These are phyloP conservation scores for Calephelis nemesis DNA, from an alignment of 1,140 invertebrate genomes.

Conservation along the genomic window DNA sequence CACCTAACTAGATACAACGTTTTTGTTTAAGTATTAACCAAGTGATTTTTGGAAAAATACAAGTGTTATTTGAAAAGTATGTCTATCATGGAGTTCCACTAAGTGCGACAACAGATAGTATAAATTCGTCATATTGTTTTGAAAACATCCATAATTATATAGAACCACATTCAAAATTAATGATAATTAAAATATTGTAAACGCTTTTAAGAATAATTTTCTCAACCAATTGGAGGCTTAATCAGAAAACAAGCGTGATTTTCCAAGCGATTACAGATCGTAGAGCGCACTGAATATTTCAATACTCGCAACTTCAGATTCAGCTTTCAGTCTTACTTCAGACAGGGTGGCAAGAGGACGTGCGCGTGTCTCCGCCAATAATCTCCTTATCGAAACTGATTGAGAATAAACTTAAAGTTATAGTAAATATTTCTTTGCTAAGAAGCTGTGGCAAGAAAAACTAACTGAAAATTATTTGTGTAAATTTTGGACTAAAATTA, in stretches of 20 bases:
- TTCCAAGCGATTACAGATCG: constrained; percentile 10
- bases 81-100: too few species aligned
- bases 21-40: too few species aligned
- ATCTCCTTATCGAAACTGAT: constrained; percentile 26
- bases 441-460: background rate
- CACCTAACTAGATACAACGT: too few species aligned
- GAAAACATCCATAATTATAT: too few species aligned
- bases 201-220: background rate
- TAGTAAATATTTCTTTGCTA: background rate
- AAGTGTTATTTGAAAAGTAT: too few species aligned
- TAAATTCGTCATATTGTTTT: too few species aligned
- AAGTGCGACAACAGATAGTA: too few species aligned
- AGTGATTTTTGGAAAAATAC: too few species aligned
- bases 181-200: background rate
- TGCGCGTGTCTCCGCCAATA: constrained; percentile 24
- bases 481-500: background rate
- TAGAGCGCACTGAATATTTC: constrained; percentile 41
- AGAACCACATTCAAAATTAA: too few species aligned
- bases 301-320: constrained; percentile 38
- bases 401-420: constrained; percentile 30
- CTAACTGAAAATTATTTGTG: too few species aligned
- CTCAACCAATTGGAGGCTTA: background rate
- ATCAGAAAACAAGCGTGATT: constrained; percentile 4
- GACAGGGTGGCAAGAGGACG: constrained; percentile 37
- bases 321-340: constrained; percentile 47